Conservation (phyloP, 1,140 invertebrate genomes). For the Coenobita brevimanus region DNA sequence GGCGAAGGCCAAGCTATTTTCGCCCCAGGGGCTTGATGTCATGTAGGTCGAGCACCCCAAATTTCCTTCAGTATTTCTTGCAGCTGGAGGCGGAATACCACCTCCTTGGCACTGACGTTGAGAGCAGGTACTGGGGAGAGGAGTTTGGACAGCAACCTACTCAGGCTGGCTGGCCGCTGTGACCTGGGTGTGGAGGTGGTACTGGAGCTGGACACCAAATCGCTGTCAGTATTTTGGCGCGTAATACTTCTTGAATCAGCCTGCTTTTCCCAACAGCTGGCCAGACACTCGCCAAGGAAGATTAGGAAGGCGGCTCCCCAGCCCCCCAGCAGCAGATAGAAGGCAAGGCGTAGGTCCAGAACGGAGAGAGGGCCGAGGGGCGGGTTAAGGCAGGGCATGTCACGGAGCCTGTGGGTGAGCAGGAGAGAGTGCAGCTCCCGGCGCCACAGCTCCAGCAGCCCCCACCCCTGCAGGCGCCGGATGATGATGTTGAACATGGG, state of each 20-base stretch:
- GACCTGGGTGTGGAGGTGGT: not conserved
- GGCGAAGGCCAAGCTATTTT: slow-evolving; percentile 39
- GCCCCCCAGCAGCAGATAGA: slow-evolving; percentile 49
- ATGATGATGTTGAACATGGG: slow-evolving; percentile 53
- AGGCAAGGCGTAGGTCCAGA: slow-evolving; percentile 47
- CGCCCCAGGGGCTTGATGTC: slow-evolving; percentile 41
- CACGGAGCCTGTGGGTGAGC: slow-evolving; percentile 23
- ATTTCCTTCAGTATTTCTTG: slow-evolving; percentile 30
- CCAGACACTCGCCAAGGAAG: slow-evolving; percentile 25
- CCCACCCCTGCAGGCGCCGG: slow-evolving; percentile 50
- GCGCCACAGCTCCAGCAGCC: slow-evolving; percentile 58
- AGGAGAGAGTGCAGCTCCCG: slow-evolving; percentile 48
- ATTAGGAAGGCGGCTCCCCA: slow-evolving; percentile 34
- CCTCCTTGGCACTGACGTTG: slow-evolving; percentile 21
- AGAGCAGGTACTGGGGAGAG: slow-evolving; percentile 1
- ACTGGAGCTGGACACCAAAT: not conserved
- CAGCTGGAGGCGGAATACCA: slow-evolving; percentile 26
- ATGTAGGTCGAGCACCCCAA: slow-evolving; percentile 8
- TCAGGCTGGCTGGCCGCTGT: not conserved
- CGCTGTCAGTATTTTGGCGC: not conserved
- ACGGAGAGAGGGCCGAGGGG: slow-evolving; percentile 45
- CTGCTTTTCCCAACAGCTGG: not conserved
- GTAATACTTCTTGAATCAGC: not conserved
- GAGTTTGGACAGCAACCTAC: not conserved
- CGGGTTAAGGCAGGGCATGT: slow-evolving; percentile 56